These are phyloP conservation scores for Ricordea florida DNA, from an alignment of 92 coral and sea anemone genomes.

Conservation along the genomic window DNA sequence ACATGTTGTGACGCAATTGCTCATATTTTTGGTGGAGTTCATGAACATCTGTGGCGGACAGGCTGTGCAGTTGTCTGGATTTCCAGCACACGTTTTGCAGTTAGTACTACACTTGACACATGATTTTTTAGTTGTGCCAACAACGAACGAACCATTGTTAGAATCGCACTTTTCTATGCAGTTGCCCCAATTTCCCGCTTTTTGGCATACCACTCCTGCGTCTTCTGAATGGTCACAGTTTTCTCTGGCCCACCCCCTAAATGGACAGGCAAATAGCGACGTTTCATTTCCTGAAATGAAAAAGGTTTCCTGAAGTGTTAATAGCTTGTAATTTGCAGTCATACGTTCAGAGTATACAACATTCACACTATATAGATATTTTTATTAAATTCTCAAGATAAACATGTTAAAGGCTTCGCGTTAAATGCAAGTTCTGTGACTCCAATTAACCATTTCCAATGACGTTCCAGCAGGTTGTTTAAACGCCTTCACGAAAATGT, in stretches of 20 bases:
- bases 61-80: constrained; percentile 59
- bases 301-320: too few species aligned
- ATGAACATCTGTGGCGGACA: constrained; percentile 51
- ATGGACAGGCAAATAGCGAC: constrained; percentile 55
- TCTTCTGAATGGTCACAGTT: constrained; percentile 78
- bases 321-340: too few species aligned
- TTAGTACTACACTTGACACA: constrained; percentile 79
- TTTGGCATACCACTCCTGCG: constrained; percentile 74
- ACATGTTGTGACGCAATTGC: constrained; percentile 64
- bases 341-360: too few species aligned
- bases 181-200: constrained; percentile 62
- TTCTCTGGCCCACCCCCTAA: constrained; percentile 75
- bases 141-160: constrained; percentile 34
- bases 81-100: constrained; percentile 58
- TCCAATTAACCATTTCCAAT: too few species aligned
- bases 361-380: too few species aligned
- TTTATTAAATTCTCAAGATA: too few species aligned
- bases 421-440: too few species aligned
- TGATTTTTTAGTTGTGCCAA: background rate
- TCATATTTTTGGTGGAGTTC: constrained; percentile 28
- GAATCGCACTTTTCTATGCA: constrained; percentile 36
- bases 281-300: constrained; percentile 57
- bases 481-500: too few species aligned
- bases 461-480: too few species aligned
- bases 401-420: too few species aligned